Conservation (phyloP, 1,140 invertebrate species). For the Macrobrachium rosenbergii region DNA sequence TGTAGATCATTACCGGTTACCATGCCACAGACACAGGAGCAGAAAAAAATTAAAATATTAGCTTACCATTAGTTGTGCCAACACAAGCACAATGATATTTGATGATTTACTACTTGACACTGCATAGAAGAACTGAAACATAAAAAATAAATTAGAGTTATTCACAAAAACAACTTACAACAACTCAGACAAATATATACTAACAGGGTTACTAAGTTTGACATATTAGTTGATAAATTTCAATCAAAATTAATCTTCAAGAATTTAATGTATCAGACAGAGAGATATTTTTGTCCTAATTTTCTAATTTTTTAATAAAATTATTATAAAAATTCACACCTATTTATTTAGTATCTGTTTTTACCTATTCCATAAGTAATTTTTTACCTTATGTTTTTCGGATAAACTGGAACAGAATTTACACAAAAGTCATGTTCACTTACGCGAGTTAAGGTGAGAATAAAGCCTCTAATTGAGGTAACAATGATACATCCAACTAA, state of each 20-base stretch:
- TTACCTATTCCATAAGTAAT: background rate
- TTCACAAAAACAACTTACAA: no score
- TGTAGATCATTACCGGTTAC: no score
- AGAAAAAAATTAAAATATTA: background rate
- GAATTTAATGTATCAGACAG: no score
- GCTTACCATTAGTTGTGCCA: slow-evolving; percentile 97
- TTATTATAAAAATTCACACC: no score
- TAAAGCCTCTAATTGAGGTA: slow-evolving; percentile 95
- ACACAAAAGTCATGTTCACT: slow-evolving; percentile 56
- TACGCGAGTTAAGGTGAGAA: slow-evolving; percentile 98
- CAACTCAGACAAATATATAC: no score
- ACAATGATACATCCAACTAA: slow-evolving; percentile 98
- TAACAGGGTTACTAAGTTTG: no score
- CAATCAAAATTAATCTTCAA: no score
- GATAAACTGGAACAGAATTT: background rate
- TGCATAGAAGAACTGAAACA: slow-evolving; percentile 97
- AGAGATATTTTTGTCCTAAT: no score
- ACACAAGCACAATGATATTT: slow-evolving; percentile 96
- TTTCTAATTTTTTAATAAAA: no score
- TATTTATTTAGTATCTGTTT: no score
- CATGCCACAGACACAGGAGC: no score
- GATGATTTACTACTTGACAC: slow-evolving; percentile 99
- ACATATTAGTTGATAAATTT: no score
- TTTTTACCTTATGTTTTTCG: background rate
- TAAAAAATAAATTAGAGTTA: slow-evolving; percentile 79